Base-by-base conservation (phyloP, 2,113 vertebrate species). In the Hydrolagus affinis region DNA sequence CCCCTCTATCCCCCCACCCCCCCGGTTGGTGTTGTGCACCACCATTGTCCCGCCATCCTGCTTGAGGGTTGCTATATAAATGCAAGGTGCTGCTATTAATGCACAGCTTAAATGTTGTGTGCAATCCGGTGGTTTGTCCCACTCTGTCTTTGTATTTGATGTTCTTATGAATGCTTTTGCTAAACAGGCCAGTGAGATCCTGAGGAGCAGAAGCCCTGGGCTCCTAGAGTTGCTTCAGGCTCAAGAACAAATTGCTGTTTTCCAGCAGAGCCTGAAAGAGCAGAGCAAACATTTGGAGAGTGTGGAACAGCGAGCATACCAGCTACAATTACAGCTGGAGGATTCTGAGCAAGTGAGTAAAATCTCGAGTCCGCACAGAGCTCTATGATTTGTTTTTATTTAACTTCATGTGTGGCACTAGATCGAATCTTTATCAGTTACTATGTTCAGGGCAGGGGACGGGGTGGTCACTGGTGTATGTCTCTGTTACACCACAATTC, bases 151-250 rank as follows among this genome's bases (percentile, higher is more conserved):
- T 70, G 7, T 70, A 2, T 15, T 76, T 56, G n/a, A n/a, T 7
- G 25, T 70, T 9, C 19, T 11, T 59, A 30, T 76, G 74, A 76
- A 76, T 76, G 57, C 23, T 76, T 56, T 76, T 14, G 8, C 19
- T 59, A 44, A 78, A 19, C 88, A 95, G 95, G 91, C 94, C n/a
- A 93, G 91, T 85, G 89, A 91, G 30, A 89, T 92, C 71, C 87
- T 93, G 74, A 92, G 90, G 59, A 90, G 86, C 87, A 94, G 92
- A 91, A 90, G 86, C 86, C 87, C 89, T 44, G 88, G 87, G 9
- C 89, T 87, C 59, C 71, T 77, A 0, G 89, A 93, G 25, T 57
- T 87, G 0, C 80, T 85, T 19, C 88, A 91, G 85, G 85, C 85
- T 17, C 87, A 88, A 80, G 87, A 86, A 17, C 90, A 89, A 56